Evolutionary conservation across 2,888 invertebrate genomes (phyloP).

Genomic region (Drosophila nr. medialis): DNA sequence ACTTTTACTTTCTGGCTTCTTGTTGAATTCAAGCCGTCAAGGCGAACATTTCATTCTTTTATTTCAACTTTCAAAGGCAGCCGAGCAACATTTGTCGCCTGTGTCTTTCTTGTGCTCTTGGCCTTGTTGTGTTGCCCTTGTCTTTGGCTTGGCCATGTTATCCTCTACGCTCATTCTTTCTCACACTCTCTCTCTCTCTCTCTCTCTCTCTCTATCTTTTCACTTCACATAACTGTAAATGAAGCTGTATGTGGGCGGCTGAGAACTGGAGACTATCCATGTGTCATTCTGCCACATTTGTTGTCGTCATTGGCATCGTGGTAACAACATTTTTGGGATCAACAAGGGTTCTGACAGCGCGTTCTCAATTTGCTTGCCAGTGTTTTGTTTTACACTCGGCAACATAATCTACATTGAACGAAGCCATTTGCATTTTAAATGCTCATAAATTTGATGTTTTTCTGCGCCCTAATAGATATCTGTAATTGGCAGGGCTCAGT

Average conservation of each 20-base stretch:
- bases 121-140: slow-evolving; percentile 35
- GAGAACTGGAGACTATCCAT: slow-evolving; percentile 40
- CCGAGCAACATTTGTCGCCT: slow-evolving; percentile 41
- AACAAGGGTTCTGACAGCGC: slow-evolving; percentile 32
- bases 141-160: slow-evolving; percentile 19
- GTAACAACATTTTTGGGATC: slow-evolving; percentile 28
- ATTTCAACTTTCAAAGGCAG: slow-evolving; percentile 59
- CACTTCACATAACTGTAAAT: slow-evolving; percentile 46
- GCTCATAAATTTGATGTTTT: slow-evolving; percentile 9
- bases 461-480: slow-evolving; percentile 6
- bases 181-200: neutral
- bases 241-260: slow-evolving; percentile 31
- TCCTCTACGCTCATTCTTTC: neutral
- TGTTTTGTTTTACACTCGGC: slow-evolving; percentile 39
- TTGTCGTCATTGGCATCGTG: slow-evolving; percentile 40
- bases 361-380: slow-evolving; percentile 32
- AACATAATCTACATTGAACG: slow-evolving; percentile 41
- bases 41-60: slow-evolving; percentile 49
- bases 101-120: slow-evolving; percentile 22
- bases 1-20: slow-evolving; percentile 50
- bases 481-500: slow-evolving; percentile 17
- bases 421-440: slow-evolving; percentile 27
- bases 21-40: slow-evolving; percentile 24
- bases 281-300: slow-evolving; percentile 42
- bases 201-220: neutral